Evolutionary conservation across 2,113 vertebrate species (phyloP).

Genomic region (Sylvietta virens): DNA sequence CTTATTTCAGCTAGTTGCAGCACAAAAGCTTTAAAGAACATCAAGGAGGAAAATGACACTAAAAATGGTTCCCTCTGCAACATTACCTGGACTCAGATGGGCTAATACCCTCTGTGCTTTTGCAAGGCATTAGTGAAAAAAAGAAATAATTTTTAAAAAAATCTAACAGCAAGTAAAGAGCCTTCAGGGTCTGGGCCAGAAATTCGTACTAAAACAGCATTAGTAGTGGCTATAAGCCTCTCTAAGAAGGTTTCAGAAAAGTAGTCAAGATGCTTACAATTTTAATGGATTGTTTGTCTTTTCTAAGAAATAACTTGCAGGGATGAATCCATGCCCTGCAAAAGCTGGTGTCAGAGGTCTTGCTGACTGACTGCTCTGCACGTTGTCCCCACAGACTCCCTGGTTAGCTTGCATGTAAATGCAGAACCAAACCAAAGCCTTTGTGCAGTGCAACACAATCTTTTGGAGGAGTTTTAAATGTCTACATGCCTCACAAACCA

Average conservation of each 20-base stretch:
- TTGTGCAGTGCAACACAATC: not conserved
- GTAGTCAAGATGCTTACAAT: constrained; percentile 51
- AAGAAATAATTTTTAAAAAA: constrained; percentile 11
- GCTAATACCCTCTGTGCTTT: not conserved
- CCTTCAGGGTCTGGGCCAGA: constrained; percentile 52
- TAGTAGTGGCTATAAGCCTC: constrained; percentile 42
- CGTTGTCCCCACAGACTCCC: not conserved
- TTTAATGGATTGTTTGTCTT: constrained; percentile 62
- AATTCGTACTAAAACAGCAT: constrained; percentile 41
- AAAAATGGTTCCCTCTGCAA: not conserved
- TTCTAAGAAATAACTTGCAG: constrained; percentile 51
- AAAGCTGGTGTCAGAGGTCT: constrained; percentile 27
- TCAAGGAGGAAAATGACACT: constrained; percentile 11
- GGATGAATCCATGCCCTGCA: constrained; percentile 64
- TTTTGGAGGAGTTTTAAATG: not conserved
- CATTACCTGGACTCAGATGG: constrained; percentile 15
- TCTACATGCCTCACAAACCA: not conserved
- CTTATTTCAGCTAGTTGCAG: not conserved
- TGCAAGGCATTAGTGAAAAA: constrained; percentile 26
- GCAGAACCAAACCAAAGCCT: not conserved
- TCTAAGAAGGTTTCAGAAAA: constrained; percentile 63
- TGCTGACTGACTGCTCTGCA: not conserved
- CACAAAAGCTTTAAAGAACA: not conserved
- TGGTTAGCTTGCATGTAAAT: not conserved
- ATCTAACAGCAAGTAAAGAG: constrained; percentile 32